Conservation (phyloP, 2,888 invertebrate genomes). For the Neoscelio sp. region DNA sequence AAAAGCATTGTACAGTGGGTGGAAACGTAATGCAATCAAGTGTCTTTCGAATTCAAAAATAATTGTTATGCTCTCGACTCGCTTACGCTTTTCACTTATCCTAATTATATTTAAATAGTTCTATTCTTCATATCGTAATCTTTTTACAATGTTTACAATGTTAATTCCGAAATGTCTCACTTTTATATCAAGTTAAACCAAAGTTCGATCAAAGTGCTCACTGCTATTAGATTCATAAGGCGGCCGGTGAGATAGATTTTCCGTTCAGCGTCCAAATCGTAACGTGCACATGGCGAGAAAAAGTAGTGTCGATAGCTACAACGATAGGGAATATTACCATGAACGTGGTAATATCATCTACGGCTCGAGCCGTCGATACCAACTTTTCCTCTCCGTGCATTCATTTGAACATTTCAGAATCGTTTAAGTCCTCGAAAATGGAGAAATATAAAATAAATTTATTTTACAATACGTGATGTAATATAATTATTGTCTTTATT, state of each 20-base stretch:
- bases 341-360: too few species aligned
- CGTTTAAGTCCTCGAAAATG: conserved; percentile 21
- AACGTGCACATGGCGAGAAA: too few species aligned
- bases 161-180: conserved; percentile 13
- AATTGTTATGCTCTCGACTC: conserved; percentile 33
- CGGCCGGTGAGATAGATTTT: conserved; percentile 45
- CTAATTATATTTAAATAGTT: conserved; percentile 59
- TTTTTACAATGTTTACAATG: conserved; percentile 59
- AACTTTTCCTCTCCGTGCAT: too few species aligned
- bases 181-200: conserved; percentile 20
- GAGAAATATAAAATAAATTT: conserved; percentile 8
- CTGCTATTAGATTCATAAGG: conserved; percentile 51
- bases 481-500: conserved; percentile 58
- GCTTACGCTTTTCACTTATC: conserved; percentile 26
- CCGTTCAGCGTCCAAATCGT: too few species aligned
- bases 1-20: conserved; percentile 35
- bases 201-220: conserved; percentile 20
- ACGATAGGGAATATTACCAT: too few species aligned
- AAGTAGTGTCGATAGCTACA: too few species aligned
- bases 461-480: conserved; percentile 19
- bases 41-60: conserved; percentile 46
- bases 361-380: too few species aligned
- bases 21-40: conserved; percentile 20
- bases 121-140: conserved; percentile 43
- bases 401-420: conserved; percentile 15